These are phyloP conservation scores for Hypena proboscidalis DNA, from an alignment of 2,888 invertebrate genomes.

Conservation along the genomic window DNA sequence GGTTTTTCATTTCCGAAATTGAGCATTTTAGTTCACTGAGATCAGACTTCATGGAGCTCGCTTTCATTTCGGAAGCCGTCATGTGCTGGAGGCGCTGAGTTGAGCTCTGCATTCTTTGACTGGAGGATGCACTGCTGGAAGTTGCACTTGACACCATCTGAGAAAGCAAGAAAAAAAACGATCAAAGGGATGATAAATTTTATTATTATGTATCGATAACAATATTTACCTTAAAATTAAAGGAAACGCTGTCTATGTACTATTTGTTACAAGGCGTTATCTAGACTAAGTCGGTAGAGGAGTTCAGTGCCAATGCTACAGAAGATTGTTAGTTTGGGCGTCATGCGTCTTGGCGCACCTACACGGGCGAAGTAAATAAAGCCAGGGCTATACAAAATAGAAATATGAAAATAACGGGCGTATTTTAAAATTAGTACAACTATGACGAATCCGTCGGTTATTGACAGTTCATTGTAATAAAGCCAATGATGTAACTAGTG, in stretches of 20 bases:
- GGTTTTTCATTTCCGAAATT: conserved; percentile 94
- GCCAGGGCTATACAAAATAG: conserved; percentile 75
- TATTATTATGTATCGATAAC: too few relatives aligned
- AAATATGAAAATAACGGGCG: conserved; percentile 68
- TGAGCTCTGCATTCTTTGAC: conserved; percentile 85
- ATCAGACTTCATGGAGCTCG: conserved; percentile 93
- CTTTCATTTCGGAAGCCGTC: conserved; percentile 90
- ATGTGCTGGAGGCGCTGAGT: conserved; percentile 82
- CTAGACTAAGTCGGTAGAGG: conserved; percentile 74
- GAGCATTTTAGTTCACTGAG: conserved; percentile 92
- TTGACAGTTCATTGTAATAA: conserved; percentile 43
- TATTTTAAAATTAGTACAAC: conserved; percentile 56
- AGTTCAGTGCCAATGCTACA: conserved; percentile 82
- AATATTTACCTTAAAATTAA: conserved; percentile 1
- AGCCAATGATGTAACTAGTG: conserved; percentile 4
- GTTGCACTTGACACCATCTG: conserved; percentile 86
- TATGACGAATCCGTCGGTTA: conserved; percentile 45
- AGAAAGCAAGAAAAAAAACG: conserved; percentile 26
- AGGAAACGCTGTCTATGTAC: conserved; percentile 37
- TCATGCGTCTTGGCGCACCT: conserved; percentile 81
- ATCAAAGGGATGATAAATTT: neutral
- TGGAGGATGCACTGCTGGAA: conserved; percentile 85
- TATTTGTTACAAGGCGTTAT: conserved; percentile 71
- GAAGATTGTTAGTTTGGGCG: conserved; percentile 71
- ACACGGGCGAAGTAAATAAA: conserved; percentile 71